Conservation (phyloP, 1,140 invertebrate genomes). For the Choristoneura fumiferana region DNA sequence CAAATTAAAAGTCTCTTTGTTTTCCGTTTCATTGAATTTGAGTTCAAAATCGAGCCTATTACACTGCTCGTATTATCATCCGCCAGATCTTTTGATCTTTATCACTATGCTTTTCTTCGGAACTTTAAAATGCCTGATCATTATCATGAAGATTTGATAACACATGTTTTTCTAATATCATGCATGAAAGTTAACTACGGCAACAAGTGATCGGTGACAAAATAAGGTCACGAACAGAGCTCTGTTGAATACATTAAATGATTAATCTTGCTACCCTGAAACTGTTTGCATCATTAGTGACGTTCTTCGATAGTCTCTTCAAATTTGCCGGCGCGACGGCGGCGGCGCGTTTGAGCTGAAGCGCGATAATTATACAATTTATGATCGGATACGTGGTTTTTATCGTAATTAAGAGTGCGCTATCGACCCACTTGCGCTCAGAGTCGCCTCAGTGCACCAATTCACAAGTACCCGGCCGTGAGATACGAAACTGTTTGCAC, state of each 20-base stretch:
- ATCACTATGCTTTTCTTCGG: too few species aligned
- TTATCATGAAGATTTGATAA: too few species aligned
- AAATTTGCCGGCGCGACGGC: conserved; percentile 37
- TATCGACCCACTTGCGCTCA: conserved; percentile 46
- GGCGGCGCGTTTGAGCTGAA: conserved; percentile 51
- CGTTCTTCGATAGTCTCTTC: background rate
- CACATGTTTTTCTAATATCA: too few species aligned
- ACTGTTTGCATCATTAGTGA: conserved; percentile 8
- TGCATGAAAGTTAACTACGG: too few species aligned
- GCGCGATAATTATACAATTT: conserved; percentile 62
- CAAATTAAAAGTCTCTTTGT: too few species aligned
- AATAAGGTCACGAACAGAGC: background rate
- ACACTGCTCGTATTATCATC: too few species aligned
- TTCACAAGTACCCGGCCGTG: conserved; percentile 58
- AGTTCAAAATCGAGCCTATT: too few species aligned
- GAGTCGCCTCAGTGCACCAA: conserved; percentile 38
- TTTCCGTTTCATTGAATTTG: too few species aligned
- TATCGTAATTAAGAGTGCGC: conserved; percentile 58
- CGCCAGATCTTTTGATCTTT: too few species aligned
- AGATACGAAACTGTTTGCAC: conserved; percentile 31
- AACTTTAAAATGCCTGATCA: too few species aligned
- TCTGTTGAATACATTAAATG: conserved; percentile 5
- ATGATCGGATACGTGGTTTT: conserved; percentile 59
- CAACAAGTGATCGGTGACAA: background rate
- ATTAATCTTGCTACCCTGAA: conserved; percentile 7